phyloP scores from a whole-genome alignment of 2,888 invertebrate genomes.

The Thymelicus acteon region DNA sequence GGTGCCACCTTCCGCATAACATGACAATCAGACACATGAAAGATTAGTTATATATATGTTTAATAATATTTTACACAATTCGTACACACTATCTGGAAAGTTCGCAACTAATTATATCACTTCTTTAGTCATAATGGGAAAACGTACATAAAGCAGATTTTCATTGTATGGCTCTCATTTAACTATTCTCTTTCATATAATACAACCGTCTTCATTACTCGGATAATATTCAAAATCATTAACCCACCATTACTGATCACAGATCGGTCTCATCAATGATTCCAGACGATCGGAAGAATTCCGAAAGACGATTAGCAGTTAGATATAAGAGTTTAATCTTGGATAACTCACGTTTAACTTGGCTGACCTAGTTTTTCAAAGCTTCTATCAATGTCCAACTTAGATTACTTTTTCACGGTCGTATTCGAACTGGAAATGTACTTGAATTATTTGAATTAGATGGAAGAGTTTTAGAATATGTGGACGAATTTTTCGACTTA shows the following conservation, averaged over 20 bases:
- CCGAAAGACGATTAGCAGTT: slow-evolving; percentile 26
- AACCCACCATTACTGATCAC: slow-evolving; percentile 22
- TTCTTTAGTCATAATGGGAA: too few relatives aligned
- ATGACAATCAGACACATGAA: too few relatives aligned
- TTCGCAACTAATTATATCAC: too few relatives aligned
- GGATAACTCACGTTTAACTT: slow-evolving; percentile 20
- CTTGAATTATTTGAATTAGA: background rate
- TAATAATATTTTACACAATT: too few relatives aligned
- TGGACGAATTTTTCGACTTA: too few relatives aligned
- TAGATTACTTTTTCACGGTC: slow-evolving; percentile 21
- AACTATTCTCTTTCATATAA: too few relatives aligned
- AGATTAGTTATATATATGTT: too few relatives aligned
- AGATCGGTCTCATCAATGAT: slow-evolving; percentile 24
- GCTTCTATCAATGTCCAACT: slow-evolving; percentile 14
- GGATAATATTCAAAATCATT: slow-evolving; percentile 26
- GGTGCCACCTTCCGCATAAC: too few relatives aligned
- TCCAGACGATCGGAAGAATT: slow-evolving; percentile 16
- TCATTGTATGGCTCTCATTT: too few relatives aligned
- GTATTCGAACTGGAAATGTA: slow-evolving; percentile 8
- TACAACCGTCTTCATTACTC: slow-evolving; percentile 4
- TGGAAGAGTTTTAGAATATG: background rate
- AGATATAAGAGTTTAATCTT: slow-evolving; percentile 27
- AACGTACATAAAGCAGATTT: too few relatives aligned
- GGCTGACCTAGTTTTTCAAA: slow-evolving; percentile 23
- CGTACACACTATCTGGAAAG: too few relatives aligned